Conservation (phyloP, 2,113 vertebrate species). For the Pandion haliaetus region DNA sequence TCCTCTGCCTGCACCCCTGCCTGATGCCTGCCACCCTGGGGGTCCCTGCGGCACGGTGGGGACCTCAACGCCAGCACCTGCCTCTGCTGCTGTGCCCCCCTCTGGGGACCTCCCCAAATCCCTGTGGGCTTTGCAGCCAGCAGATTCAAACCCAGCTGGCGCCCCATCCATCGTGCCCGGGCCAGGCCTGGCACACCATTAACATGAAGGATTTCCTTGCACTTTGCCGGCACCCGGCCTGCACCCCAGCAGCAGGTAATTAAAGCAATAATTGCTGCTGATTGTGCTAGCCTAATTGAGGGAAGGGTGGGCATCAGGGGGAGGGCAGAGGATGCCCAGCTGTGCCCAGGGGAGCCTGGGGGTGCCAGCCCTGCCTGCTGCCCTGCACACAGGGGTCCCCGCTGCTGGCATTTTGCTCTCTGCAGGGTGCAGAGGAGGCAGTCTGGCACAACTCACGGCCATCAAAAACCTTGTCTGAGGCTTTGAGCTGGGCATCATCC, state of each 20-base stretch:
- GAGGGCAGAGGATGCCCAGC: background rate
- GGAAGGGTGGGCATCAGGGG: background rate
- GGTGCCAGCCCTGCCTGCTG: background rate
- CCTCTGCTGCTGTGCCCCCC: background rate
- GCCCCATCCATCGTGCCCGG: constrained; percentile 59
- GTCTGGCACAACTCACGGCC: background rate
- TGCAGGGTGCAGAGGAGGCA: background rate
- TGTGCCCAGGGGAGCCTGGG: background rate
- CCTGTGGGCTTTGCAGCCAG: background rate
- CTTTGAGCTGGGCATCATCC: background rate
- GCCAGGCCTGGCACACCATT: constrained; percentile 73
- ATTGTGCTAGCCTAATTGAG: constrained; percentile 68
- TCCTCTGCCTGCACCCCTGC: background rate
- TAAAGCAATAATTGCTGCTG: constrained; percentile 80
- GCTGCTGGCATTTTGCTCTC: background rate
- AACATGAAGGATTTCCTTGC: constrained; percentile 74
- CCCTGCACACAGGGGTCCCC: background rate
- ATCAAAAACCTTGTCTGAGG: constrained; percentile 10
- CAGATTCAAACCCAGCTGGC: constrained; percentile 67
- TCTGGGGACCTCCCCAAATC: background rate
- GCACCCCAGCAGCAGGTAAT: constrained; percentile 76
- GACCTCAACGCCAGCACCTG: background rate
- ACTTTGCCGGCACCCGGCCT: constrained; percentile 65
- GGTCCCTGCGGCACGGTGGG: background rate
- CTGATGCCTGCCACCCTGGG: background rate